Evolutionary conservation across 2,113 vertebrate genomes (phyloP).

Genomic region (Kryptolebias marmoratus): DNA sequence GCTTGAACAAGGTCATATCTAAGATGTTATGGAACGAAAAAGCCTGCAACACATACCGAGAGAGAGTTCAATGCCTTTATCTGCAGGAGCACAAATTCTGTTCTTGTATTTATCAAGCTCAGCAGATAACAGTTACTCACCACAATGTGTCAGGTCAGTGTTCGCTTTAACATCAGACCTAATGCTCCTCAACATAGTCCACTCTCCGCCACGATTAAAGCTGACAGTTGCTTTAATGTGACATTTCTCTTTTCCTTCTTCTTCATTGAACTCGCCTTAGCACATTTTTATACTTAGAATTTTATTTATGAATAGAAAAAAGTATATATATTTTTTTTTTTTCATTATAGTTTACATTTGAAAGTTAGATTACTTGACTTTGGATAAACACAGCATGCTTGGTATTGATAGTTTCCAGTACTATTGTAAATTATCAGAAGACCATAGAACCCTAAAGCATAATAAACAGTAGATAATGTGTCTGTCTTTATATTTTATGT

Average conservation of each 20-base stretch:
- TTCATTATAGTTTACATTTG: not conserved
- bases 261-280: not conserved
- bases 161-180: slow-evolving; percentile 52
- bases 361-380: not conserved
- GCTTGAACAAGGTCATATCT: not conserved
- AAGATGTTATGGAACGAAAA: slow-evolving; percentile 3
- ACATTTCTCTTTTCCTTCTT: slow-evolving; percentile 12
- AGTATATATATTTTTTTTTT: not conserved
- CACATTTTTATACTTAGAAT: not conserved
- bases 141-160: slow-evolving; percentile 62
- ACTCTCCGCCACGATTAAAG: slow-evolving; percentile 35
- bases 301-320: not conserved
- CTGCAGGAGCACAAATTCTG: slow-evolving; percentile 47
- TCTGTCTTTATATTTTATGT: too few species aligned
- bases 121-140: slow-evolving; percentile 68
- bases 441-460: too few species aligned
- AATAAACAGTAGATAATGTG: too few species aligned
- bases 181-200: slow-evolving; percentile 51
- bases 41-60: not conserved
- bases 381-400: not conserved
- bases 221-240: slow-evolving; percentile 36
- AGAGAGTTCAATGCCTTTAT: slow-evolving; percentile 44
- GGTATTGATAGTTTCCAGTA: too few species aligned
- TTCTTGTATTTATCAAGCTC: slow-evolving; percentile 65
- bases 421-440: too few species aligned